Evolutionary conservation across 2,113 vertebrate species (phyloP).

Genomic region (Ictidomys tridecemlineatus): DNA sequence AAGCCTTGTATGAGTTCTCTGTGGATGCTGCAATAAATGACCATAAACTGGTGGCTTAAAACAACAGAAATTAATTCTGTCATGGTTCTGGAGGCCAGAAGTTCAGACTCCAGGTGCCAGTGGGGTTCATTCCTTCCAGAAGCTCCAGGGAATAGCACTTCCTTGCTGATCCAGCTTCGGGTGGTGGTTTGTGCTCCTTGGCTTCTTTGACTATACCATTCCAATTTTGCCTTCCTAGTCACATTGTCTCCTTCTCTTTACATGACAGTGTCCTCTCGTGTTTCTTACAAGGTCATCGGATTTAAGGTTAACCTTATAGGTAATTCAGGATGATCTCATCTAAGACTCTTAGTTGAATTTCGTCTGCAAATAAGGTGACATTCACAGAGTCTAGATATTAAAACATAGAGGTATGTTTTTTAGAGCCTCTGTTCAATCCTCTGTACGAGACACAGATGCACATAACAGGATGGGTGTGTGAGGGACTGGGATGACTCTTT

Average conservation of each 20-base stretch:
- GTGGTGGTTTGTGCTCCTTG: neutral
- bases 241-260: neutral
- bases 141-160: neutral
- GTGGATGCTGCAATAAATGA: neutral
- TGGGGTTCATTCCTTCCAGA: neutral
- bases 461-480: neutral
- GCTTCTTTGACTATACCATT: neutral
- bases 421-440: neutral
- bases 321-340: neutral
- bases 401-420: neutral
- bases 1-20: neutral
- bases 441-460: neutral
- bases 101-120: neutral
- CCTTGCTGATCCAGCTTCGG: neutral
- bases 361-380: neutral
- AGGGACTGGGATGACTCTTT: neutral
- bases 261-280: neutral
- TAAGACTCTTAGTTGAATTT: neutral
- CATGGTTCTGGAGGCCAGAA: neutral
- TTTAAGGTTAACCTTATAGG: neutral
- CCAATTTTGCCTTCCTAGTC: neutral
- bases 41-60: neutral
- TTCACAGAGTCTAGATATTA: neutral
- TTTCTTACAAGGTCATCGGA: neutral
- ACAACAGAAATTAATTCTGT: slow-evolving; percentile 27